These are phyloP conservation scores for Bradypus variegatus DNA, from an alignment of 2,797 vertebrate genomes.

Conservation along the genomic window DNA sequence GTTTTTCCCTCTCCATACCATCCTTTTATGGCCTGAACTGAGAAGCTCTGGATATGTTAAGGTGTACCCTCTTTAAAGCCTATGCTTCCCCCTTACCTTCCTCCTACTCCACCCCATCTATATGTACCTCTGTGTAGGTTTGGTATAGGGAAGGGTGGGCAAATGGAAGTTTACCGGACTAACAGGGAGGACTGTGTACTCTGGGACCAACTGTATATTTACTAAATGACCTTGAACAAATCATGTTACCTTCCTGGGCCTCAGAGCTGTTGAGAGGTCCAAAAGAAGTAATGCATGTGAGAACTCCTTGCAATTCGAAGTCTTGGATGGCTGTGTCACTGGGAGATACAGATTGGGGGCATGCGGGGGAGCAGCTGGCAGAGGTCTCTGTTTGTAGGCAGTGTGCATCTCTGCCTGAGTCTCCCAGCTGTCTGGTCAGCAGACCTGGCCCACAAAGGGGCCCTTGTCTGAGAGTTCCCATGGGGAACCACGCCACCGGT, in stretches of 20 bases:
- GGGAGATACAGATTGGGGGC: background rate
- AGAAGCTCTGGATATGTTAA: background rate
- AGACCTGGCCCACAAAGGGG: slow-evolving; percentile 12
- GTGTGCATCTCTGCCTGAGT: background rate
- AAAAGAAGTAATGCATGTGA: background rate
- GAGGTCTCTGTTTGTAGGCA: background rate
- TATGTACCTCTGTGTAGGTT: accelerated
- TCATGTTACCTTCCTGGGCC: too few relatives aligned
- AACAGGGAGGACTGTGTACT: background rate
- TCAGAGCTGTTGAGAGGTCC: background rate
- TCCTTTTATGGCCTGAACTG: background rate
- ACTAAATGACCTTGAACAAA: too few relatives aligned
- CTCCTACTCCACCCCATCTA: background rate
- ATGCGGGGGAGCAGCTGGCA: background rate
- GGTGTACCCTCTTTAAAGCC: background rate
- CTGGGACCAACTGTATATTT: background rate
- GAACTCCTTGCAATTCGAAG: background rate
- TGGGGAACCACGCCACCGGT: background rate
- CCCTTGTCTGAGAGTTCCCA: background rate
- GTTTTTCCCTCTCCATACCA: accelerated
- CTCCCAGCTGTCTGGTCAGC: slow-evolving; percentile 5
- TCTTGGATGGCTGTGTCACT: accelerated
- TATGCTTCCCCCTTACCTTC: background rate
- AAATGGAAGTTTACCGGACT: background rate
- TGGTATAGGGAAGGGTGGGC: too few relatives aligned